Evolutionary conservation across 1,140 invertebrate species (phyloP).

Genomic region (Harlomillsia oculata): DNA sequence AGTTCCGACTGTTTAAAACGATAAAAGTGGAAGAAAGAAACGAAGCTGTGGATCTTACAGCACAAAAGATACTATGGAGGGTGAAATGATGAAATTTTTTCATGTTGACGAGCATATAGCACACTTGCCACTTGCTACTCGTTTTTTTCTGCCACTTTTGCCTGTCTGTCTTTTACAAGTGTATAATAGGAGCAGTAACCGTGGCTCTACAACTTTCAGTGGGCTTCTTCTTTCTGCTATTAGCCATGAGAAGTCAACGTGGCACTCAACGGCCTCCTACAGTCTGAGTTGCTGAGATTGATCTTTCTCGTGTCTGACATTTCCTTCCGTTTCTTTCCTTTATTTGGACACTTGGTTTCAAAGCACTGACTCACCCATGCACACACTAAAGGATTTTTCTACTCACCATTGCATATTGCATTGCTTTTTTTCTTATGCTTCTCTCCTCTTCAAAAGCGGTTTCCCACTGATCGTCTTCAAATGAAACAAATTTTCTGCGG

Average conservation of each 20-base stretch:
- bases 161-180: background rate
- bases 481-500: too few species aligned
- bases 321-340: slow-evolving; percentile 25
- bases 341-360: slow-evolving; percentile 12
- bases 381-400: too few species aligned
- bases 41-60: background rate
- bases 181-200: slow-evolving; percentile 2
- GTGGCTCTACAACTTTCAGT: background rate
- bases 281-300: slow-evolving; percentile 15
- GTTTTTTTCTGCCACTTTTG: background rate
- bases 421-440: too few species aligned
- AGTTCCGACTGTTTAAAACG: slow-evolving; percentile 10
- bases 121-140: background rate
- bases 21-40: slow-evolving; percentile 11
- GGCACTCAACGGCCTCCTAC: slow-evolving; percentile 5
- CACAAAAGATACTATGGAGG: background rate
- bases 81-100: slow-evolving; percentile 27
- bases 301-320: slow-evolving; percentile 29
- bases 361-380: too few species aligned
- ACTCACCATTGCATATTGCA: too few species aligned
- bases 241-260: slow-evolving; percentile 6
- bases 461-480: too few species aligned
- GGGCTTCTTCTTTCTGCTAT: slow-evolving; percentile 4
- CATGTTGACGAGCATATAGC: background rate
- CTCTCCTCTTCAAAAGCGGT: too few species aligned